Evolutionary conservation across 2,113 vertebrate species (phyloP), one percentile per base, ranked within the genome.

Genomic region (Oryzias javanicus): DNA sequence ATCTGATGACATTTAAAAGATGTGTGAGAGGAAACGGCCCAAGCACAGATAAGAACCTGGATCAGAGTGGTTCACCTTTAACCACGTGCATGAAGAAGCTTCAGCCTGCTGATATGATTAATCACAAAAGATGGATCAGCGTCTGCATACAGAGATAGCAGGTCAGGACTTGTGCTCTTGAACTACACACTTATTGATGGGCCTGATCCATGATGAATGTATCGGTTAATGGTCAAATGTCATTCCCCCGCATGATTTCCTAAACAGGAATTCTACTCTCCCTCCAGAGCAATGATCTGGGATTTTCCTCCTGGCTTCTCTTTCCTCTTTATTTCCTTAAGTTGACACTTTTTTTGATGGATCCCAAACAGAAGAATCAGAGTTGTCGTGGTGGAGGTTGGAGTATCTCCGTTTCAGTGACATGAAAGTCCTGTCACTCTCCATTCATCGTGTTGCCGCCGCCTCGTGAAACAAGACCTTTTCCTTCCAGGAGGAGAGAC

Each of bases 391-490:
- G 64, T 58, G 25, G 22, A 49, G 55, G 68, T 63, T 70, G 45
- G 52, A 65, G 70, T 80, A 70, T 81, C 76, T 78, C 72, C 42
- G 56, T 87, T 84, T 80, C 82, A 83, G 70, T 64, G 22, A 83
- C 85, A 88, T 86, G 70, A 89, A 89, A 89, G 85, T 58, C 74
- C 74, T 83, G 84, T 85, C 86, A 88, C 45, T 74, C 74, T 76
- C 67, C 65, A 84, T 90, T 88, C 82, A 86, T 68, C 76, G 60
- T 76, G 25, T 19, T 7, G 77, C 73, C 50, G 10, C 64, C 41
- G 61, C 60, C 57, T 47, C 24, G 29, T 74, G 81, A 79, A 88
- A 89, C 80, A 80, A 76, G 76, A 75, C 13, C 62, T 64, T 73
- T 64, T 60, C 66, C 57, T 57, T 52, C 60, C 42, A 45, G 20